phyloP scores from a whole-genome alignment of 2,888 invertebrate genomes.

The Arrhopalites spinosus region DNA sequence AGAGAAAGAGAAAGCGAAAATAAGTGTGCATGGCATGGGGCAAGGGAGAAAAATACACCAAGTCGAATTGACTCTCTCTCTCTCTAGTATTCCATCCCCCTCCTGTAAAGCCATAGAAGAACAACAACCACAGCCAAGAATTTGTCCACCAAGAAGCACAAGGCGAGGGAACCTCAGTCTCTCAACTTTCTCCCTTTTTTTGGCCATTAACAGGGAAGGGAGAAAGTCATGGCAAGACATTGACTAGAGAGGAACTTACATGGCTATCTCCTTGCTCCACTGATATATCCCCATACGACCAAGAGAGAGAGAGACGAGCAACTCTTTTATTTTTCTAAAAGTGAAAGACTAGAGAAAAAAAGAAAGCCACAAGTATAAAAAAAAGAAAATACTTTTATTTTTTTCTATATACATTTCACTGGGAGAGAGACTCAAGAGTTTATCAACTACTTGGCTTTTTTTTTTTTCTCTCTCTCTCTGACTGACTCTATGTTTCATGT shows the following conservation, averaged over 20 bases:
- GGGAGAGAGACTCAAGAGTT: slow-evolving; percentile 7
- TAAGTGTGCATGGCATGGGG: not conserved
- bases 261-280: not conserved
- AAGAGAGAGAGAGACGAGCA: not conserved
- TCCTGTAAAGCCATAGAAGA: too few species aligned
- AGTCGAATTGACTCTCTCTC: not conserved
- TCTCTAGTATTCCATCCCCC: not conserved
- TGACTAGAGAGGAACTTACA: not conserved
- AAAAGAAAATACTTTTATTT: not conserved
- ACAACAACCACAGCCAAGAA: slow-evolving; percentile 2
- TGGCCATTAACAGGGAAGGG: not conserved
- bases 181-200: slow-evolving; percentile 9
- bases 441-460: slow-evolving; percentile 13
- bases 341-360: not conserved
- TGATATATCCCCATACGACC: not conserved
- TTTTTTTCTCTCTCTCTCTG: not conserved
- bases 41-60: not conserved
- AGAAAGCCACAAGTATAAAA: slow-evolving; percentile 12
- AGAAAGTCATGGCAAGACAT: not conserved
- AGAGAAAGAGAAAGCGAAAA: not conserved
- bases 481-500: not conserved
- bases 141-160: not conserved
- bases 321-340: not conserved
- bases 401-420: not conserved
- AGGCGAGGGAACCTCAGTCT: slow-evolving; percentile 1